Conservation (phyloP, 2,797 vertebrate species). For the Rhabdomys pumilio region DNA sequence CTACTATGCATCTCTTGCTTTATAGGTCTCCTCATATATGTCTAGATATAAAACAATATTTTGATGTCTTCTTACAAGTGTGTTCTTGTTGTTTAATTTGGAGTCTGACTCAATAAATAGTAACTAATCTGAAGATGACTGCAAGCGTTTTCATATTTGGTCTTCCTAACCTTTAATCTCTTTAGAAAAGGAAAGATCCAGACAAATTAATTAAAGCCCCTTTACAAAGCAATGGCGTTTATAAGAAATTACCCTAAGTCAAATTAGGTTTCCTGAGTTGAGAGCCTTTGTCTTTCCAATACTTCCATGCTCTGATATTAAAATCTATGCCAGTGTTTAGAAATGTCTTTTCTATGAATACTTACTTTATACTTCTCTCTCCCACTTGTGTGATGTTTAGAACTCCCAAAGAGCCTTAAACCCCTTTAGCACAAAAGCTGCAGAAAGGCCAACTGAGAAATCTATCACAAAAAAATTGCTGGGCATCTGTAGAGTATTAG, state of each 20-base stretch:
- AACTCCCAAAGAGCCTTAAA: neutral
- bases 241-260: neutral
- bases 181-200: slow-evolving; percentile 18
- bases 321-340: neutral
- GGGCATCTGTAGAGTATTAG: neutral
- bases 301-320: neutral
- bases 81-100: neutral
- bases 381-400: neutral
- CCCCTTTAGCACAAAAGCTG: slow-evolving; percentile 20
- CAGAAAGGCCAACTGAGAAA: neutral
- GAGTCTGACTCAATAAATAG: neutral
- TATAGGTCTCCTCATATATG: neutral
- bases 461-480: slow-evolving; percentile 26
- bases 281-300: slow-evolving; percentile 36
- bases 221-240: neutral
- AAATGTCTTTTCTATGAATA: neutral
- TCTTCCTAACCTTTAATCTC: neutral
- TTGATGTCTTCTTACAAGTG: accelerated
- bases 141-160: neutral
- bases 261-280: neutral
- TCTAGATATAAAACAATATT: neutral
- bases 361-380: slow-evolving; percentile 24
- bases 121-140: neutral
- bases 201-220: neutral
- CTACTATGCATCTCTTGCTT: neutral